Percentiles rank a stretch among this genome's conserved stretches.
These are phyloP conservation scores for Oryzias curvinotus DNA, from an alignment of 2,113 vertebrate species.

Conservation along the genomic window DNA sequence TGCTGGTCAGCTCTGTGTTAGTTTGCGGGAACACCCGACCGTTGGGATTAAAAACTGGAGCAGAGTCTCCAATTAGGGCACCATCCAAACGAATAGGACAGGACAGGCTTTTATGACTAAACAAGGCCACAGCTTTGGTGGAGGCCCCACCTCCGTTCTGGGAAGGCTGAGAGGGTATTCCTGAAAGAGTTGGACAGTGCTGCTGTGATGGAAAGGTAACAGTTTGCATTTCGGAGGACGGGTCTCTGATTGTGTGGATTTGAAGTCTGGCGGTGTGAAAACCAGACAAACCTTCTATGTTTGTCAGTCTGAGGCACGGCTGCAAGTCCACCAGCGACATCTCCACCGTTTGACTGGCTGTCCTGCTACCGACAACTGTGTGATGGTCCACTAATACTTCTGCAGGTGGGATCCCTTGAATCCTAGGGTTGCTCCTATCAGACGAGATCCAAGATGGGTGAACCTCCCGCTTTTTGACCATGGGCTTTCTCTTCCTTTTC, in stretches of 20 bases:
- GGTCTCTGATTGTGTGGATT: constrained; percentile 61
- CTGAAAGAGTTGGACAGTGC: constrained; percentile 57
- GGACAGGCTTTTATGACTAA: constrained; percentile 69
- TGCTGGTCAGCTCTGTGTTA: constrained; percentile 62
- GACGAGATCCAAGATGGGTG: constrained; percentile 67
- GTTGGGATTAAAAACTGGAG: constrained; percentile 59
- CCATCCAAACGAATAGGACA: constrained; percentile 63
- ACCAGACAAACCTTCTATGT: constrained; percentile 63
- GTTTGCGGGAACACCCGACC: constrained; percentile 61
- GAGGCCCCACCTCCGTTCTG: constrained; percentile 57
- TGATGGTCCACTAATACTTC: constrained; percentile 41
- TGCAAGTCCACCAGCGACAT: constrained; percentile 24
- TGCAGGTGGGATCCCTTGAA: constrained; percentile 63
- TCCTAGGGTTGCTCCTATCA: constrained; percentile 51
- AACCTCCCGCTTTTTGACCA: constrained; percentile 62
- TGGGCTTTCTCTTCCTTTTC: constrained; percentile 44
- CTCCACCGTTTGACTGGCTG: constrained; percentile 19
- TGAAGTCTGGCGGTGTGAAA: constrained; percentile 70
- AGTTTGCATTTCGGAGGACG: constrained; percentile 25
- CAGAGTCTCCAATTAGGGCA: constrained; percentile 70
- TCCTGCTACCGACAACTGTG: constrained; percentile 37
- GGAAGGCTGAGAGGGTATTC: constrained; percentile 71
- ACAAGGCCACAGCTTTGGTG: constrained; percentile 72
- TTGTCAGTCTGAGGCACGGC: constrained; percentile 68
- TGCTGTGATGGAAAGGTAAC: constrained; percentile 34